phyloP scores from a whole-genome alignment of 2,888 invertebrate species.

The Heliconius aoede region DNA sequence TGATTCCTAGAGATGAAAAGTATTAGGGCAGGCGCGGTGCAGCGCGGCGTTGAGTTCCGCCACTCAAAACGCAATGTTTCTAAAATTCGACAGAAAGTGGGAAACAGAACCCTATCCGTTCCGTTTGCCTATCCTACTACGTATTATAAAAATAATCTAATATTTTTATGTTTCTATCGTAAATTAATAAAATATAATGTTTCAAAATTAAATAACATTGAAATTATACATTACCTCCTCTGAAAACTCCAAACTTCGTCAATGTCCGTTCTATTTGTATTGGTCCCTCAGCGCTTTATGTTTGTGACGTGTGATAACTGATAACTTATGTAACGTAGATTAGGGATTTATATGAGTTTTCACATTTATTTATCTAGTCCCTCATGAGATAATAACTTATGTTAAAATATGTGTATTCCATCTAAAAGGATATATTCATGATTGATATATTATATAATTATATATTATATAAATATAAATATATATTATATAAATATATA shows the following conservation, averaged over 20 bases:
- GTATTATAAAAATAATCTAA: background rate
- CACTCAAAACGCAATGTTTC: too few species aligned
- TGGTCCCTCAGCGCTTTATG: constrained; percentile 4
- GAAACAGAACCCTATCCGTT: too few species aligned
- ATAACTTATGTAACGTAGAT: constrained; percentile 11
- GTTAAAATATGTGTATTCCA: too few species aligned
- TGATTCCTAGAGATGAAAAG: background rate
- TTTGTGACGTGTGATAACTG: constrained; percentile 3
- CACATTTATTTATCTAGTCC: background rate
- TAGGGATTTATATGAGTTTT: background rate
- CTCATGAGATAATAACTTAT: background rate
- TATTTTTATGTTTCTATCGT: background rate
- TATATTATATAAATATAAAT: too few species aligned
- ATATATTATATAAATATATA: too few species aligned
- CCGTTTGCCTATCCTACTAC: too few species aligned
- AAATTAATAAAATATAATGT: background rate
- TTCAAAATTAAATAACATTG: background rate
- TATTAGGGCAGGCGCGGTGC: too few species aligned
- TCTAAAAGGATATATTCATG: too few species aligned
- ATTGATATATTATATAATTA: too few species aligned
- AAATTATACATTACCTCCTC: background rate
- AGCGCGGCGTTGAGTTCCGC: too few species aligned
- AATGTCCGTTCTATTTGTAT: constrained; percentile 10
- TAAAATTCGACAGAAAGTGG: too few species aligned
- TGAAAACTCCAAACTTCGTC: background rate